Evolutionary conservation across 1,140 invertebrate genomes (phyloP).

Genomic region (Papilio machaon): DNA sequence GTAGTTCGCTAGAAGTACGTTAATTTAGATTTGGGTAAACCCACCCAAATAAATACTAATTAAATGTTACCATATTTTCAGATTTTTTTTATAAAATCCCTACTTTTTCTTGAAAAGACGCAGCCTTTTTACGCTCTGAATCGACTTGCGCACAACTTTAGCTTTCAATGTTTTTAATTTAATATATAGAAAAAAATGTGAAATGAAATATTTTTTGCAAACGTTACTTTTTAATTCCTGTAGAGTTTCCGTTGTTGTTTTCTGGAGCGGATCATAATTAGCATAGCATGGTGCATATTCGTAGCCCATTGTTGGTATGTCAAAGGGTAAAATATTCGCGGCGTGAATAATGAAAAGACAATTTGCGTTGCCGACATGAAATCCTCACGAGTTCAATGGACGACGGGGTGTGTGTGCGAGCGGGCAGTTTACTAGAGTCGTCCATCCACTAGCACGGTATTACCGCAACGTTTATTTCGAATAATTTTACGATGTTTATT

Average conservation of each 20-base stretch:
- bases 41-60: too few relatives aligned
- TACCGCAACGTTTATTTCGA: not conserved
- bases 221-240: slow-evolving; percentile 23
- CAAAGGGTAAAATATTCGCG: slow-evolving; percentile 65
- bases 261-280: slow-evolving; percentile 38
- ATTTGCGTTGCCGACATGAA: slow-evolving; percentile 63
- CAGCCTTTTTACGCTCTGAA: not conserved
- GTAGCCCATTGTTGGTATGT: slow-evolving; percentile 54
- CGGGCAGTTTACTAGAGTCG: slow-evolving; percentile 26
- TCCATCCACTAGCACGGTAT: slow-evolving; percentile 33
- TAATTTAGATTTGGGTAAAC: too few relatives aligned
- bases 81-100: too few relatives aligned
- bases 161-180: not conserved
- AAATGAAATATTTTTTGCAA: slow-evolving; percentile 4
- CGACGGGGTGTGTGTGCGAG: slow-evolving; percentile 48
- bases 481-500: too few relatives aligned
- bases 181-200: not conserved
- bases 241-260: not conserved
- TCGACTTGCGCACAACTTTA: not conserved
- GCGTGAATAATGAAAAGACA: slow-evolving; percentile 72
- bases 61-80: too few relatives aligned
- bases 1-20: too few relatives aligned
- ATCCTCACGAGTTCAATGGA: slow-evolving; percentile 61
- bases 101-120: too few relatives aligned
- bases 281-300: slow-evolving; percentile 44